phyloP scores from a whole-genome alignment of 2,113 vertebrate genomes.

The Phalacrocorax aristotelis region DNA sequence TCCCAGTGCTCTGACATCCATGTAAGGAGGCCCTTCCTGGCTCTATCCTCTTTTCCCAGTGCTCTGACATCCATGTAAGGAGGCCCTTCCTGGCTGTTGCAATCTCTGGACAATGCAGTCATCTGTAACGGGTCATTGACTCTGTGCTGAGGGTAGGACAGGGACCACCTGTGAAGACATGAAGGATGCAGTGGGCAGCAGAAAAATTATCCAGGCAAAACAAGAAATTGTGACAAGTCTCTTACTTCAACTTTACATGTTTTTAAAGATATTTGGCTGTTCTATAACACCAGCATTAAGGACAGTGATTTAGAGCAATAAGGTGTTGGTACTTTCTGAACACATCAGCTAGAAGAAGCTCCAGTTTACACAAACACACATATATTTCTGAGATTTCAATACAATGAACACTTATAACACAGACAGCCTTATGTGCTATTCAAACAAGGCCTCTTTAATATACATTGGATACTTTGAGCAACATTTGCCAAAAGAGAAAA shows the following conservation, averaged over 20 bases:
- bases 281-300: not conserved
- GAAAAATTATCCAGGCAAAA: not conserved
- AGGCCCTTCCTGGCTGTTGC: not conserved
- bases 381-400: not conserved
- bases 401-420: not conserved
- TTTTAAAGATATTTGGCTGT: not conserved
- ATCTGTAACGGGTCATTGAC: not conserved
- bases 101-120: not conserved
- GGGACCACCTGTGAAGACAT: accelerated
- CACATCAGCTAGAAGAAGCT: not conserved
- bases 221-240: not conserved
- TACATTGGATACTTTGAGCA: not conserved
- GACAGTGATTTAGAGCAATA: not conserved
- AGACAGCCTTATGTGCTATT: not conserved
- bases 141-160: not conserved
- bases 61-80: not conserved
- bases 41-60: not conserved
- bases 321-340: not conserved
- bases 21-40: not conserved
- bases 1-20: not conserved
- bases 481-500: not conserved
- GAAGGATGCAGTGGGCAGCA: not conserved
- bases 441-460: not conserved
- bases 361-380: not conserved
- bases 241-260: not conserved